Conservation (phyloP, 2,797 vertebrate genomes). For the Chelon labrosus region DNA sequence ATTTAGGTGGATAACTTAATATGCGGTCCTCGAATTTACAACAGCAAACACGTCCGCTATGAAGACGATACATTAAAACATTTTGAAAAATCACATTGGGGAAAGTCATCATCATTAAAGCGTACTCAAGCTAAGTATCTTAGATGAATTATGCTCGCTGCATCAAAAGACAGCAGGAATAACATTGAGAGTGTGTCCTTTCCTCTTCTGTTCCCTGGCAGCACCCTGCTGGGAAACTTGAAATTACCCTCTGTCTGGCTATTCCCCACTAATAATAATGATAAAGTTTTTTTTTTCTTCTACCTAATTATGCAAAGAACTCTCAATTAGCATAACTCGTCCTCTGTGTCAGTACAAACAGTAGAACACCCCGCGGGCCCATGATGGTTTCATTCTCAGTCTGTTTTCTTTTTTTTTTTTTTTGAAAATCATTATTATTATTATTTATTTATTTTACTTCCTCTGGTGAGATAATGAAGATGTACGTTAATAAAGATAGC, state of each 20-base stretch:
- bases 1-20: slow-evolving; percentile 72
- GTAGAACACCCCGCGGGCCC: slow-evolving; percentile 80
- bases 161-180: slow-evolving; percentile 81
- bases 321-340: slow-evolving; percentile 89
- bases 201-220: slow-evolving; percentile 73
- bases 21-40: slow-evolving; percentile 73
- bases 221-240: slow-evolving; percentile 86
- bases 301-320: slow-evolving; percentile 87
- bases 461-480: slow-evolving; percentile 79
- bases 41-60: slow-evolving; percentile 78
- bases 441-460: slow-evolving; percentile 45
- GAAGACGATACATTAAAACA: slow-evolving; percentile 84
- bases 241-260: slow-evolving; percentile 86
- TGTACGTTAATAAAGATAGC: slow-evolving; percentile 78
- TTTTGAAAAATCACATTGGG: slow-evolving; percentile 84
- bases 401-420: slow-evolving; percentile 62
- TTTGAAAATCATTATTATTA: slow-evolving; percentile 2
- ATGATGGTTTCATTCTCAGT: slow-evolving; percentile 76
- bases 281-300: slow-evolving; percentile 77
- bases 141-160: slow-evolving; percentile 80
- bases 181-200: slow-evolving; percentile 84
- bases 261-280: slow-evolving; percentile 87
- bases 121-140: slow-evolving; percentile 82
- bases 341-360: slow-evolving; percentile 87
- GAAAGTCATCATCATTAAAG: slow-evolving; percentile 88